A percentile compares a stretch with the other conserved stretches of the same genome.
phyloP scores from a whole-genome alignment of 1,140 invertebrate species.

The Chelonus insularis region DNA sequence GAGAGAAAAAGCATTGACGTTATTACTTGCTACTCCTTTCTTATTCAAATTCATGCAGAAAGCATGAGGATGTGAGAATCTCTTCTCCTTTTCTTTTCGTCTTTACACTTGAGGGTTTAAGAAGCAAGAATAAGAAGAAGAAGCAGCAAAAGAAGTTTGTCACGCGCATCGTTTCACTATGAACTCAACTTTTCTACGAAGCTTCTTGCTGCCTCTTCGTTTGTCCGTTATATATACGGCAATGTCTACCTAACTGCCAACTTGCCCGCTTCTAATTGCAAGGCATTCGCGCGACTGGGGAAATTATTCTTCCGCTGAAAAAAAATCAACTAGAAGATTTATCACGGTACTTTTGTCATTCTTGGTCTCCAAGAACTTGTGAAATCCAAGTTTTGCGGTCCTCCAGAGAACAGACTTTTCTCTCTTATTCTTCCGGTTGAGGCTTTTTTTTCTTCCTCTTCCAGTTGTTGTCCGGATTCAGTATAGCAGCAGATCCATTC shows the following conservation, averaged over 20 bases:
- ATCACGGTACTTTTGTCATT: conserved; percentile 22
- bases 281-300: conserved; percentile 17
- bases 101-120: conserved; percentile 1
- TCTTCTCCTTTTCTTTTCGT: neutral
- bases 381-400: conserved; percentile 20
- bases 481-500: conserved; percentile 12
- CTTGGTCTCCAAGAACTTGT: conserved; percentile 19
- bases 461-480: conserved; percentile 11
- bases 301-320: conserved; percentile 16
- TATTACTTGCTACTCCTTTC: conserved; percentile 17
- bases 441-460: conserved; percentile 1
- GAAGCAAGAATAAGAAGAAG: neutral
- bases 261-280: conserved; percentile 18
- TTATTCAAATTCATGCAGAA: conserved; percentile 22
- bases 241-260: neutral
- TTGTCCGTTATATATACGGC: neutral
- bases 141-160: conserved; percentile 10
- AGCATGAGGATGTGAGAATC: neutral
- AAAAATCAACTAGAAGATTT: conserved; percentile 12
- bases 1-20: conserved; percentile 10
- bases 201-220: neutral
- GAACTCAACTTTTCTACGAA: conserved; percentile 10
- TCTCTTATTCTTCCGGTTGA: conserved; percentile 7
- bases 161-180: neutral
- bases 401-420: conserved; percentile 9